These are phyloP conservation scores for Sorex maritimensis DNA, from an alignment of 2,797 vertebrate species.

Conservation along the genomic window DNA sequence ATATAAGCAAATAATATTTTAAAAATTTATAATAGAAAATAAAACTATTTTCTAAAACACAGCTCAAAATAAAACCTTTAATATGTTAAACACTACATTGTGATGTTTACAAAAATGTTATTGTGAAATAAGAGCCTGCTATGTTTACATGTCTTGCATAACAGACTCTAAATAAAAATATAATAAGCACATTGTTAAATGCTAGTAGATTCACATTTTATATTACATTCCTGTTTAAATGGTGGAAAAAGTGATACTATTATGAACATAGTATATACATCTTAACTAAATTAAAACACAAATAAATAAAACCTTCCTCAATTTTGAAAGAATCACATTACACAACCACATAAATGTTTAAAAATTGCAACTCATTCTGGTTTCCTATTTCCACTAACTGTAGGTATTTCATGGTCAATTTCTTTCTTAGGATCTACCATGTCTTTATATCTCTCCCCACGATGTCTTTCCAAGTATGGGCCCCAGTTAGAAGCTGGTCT, in stretches of 20 bases:
- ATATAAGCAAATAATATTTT: slow-evolving; percentile 51
- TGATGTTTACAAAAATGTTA: slow-evolving; percentile 72
- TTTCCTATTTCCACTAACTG: slow-evolving; percentile 80
- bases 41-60: slow-evolving; percentile 52
- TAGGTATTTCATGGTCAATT: slow-evolving; percentile 88
- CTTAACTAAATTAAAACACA: slow-evolving; percentile 62
- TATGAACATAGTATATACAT: slow-evolving; percentile 57
- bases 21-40: slow-evolving; percentile 64
- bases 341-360: slow-evolving; percentile 20
- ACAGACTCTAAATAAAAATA: slow-evolving; percentile 60
- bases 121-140: slow-evolving; percentile 56
- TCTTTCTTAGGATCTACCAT: slow-evolving; percentile 80
- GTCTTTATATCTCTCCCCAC: slow-evolving; percentile 92
- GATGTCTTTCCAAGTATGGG: slow-evolving; percentile 93
- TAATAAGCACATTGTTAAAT: slow-evolving; percentile 61
- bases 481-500: slow-evolving; percentile 94
- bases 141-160: slow-evolving; percentile 38
- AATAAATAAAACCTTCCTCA: slow-evolving; percentile 81
- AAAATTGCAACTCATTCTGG: slow-evolving; percentile 74
- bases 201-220: slow-evolving; percentile 80
- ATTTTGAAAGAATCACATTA: slow-evolving; percentile 56
- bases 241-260: slow-evolving; percentile 22
- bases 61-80: slow-evolving; percentile 68
- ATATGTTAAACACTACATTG: slow-evolving; percentile 55
- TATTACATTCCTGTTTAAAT: slow-evolving; percentile 70